Base-by-base conservation (phyloP, 2,113 vertebrate species). In the Actenoides hombroni region DNA sequence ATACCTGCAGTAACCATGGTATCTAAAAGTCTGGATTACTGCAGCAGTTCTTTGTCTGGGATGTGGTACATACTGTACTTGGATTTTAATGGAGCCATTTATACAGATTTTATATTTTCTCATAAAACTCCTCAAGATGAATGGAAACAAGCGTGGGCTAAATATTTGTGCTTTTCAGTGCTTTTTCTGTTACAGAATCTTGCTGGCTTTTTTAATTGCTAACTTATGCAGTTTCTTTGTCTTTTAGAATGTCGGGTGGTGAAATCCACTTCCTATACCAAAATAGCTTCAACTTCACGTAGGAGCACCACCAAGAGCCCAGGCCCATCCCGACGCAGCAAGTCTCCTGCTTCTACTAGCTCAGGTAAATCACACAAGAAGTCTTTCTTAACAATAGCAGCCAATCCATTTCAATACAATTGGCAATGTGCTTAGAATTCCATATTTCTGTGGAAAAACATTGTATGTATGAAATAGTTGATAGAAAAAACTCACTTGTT, bases 191-290 rank as follows among this genome's bases (percentile, higher is more conserved):
- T 96, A 69, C 33, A 91, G 82, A 65, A 48, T 79, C 61, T 92
- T 78, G 20, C 65, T 92, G 74, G 23, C 77, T 95, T 92, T 94
- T 83, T 86, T 88, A 77, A 92, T 57, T 93, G 54, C 73, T 97
- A 96, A 98, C 16, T 65, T 83, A 77, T 19, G 46, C 28, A 29
- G 42, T 95, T 94, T 96, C 65, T 81, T 95, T 95, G 33, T 97
- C 89, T 94, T 98, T 95, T 94, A 99, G 99, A 99, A 96, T 99
- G 99, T 98, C 98, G 99, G 33, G 98, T 99, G 96, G 98, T 99
- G 92, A 99, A 99, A 97, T 99, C 99, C 59, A 98, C 98, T 81
- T 99, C 99, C 9, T 99, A 99, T 92, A 99, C 99, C 93, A 99
- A 99, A 86, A 99, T 99, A 90, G 99, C 99, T 69, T 97, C 98